Base-by-base conservation (phyloP, 2,113 vertebrate genomes). In the Chamaea fasciata region DNA sequence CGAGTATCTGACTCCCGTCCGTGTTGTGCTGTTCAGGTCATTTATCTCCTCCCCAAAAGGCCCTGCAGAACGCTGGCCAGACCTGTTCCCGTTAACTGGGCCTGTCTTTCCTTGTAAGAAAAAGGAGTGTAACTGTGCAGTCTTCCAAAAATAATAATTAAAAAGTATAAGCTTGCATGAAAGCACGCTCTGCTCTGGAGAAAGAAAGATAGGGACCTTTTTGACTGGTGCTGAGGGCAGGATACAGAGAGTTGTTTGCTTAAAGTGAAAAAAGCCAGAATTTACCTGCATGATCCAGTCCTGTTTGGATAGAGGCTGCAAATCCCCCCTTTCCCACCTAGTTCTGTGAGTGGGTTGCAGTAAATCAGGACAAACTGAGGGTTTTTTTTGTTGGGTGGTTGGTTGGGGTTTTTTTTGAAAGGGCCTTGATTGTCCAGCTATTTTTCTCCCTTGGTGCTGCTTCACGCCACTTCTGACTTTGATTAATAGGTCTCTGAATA, bases 401-500 rank as follows among this genome's bases (percentile, higher is more conserved):
- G 42, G 15, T 13, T 24, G 15, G 5, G 3, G 1, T 11, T 49
- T 74, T 68, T 47, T 71, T 78, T 74, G 2, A 82, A 95, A 92
- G 59, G 11, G 56, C 62, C 69, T 87, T 81, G 85, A 88, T 90
- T 95, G 90, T 86, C 80, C 90, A 79, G 93, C 75, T 84, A 83
- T 94, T 97, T 97, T 96, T 93, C 70, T 91, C 88, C 94, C 95
- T 87, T 80, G 95, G 95, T 96, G 95, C 95, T 3, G 62, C 92
- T 97, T 97, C 96, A 95, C 4, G 83, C 94, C 79, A 94, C 89
- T 96, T 92, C 83, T 98, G 97, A 98, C 97, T 97, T 97, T 98
- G 98, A 98, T 98, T 87, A 98, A 99, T 98, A 97, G 95, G 96
- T 95, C 95, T 98, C 95, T 92, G 97, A 96, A 98, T 97, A 97